These are phyloP conservation scores for Sympetrum striolatum DNA, from an alignment of 2,888 invertebrate species.

Conservation along the genomic window DNA sequence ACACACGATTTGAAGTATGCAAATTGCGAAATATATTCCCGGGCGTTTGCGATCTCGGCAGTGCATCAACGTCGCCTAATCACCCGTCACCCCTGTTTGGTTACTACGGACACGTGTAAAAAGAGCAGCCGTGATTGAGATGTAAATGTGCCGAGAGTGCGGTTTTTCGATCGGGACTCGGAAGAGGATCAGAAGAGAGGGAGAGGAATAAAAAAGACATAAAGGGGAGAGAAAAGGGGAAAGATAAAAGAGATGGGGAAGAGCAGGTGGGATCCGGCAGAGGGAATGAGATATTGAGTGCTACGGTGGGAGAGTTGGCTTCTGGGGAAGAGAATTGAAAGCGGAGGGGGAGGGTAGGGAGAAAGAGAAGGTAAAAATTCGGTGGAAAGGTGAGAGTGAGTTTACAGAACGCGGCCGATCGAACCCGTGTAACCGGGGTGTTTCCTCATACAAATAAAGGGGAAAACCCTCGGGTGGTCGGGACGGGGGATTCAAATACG, in stretches of 20 bases:
- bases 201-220: not conserved
- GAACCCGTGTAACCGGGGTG: constrained; percentile 11
- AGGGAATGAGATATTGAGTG: not conserved
- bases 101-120: no score
- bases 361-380: not conserved
- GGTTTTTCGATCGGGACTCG: no score
- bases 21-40: no score
- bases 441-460: not conserved
- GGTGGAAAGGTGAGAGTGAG: not conserved
- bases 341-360: not conserved
- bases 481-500: not conserved
- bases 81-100: no score
- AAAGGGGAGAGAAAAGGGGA: not conserved
- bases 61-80: no score
- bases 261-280: not conserved
- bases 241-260: not conserved
- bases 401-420: not conserved
- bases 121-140: no score
- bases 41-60: no score
- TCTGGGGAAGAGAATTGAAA: not conserved
- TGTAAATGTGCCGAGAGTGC: no score
- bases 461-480: not conserved
- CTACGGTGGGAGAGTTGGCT: not conserved
- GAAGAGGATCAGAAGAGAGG: not conserved
- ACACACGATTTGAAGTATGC: no score